A percentile compares a stretch with the other conserved stretches of the same genome.
Conservation (phyloP, 2,888 invertebrate genomes). For the Nycteola revayana region DNA sequence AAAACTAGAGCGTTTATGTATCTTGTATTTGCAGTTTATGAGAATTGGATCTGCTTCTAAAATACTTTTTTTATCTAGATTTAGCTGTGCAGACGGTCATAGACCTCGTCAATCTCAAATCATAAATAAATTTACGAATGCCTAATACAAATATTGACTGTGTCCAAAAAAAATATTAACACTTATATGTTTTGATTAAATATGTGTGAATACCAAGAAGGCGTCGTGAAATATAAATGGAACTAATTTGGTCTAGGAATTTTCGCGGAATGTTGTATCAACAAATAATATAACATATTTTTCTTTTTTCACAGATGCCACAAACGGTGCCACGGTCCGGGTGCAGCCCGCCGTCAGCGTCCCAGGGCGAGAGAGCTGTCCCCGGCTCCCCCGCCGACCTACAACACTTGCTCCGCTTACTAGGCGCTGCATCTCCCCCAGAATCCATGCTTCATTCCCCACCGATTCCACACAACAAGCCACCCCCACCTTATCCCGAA, state of each 20-base stretch:
- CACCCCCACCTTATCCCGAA: constrained; percentile 69
- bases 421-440: constrained; percentile 76
- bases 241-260: too few species aligned
- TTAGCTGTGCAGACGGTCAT: constrained; percentile 8
- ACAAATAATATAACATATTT: constrained; percentile 17
- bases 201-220: too few species aligned
- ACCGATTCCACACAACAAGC: constrained; percentile 67
- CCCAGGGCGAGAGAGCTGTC: constrained; percentile 85
- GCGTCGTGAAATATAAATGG: too few species aligned
- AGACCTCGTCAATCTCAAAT: constrained; percentile 2
- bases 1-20: too few species aligned
- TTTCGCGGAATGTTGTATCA: too few species aligned
- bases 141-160: too few species aligned
- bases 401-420: constrained; percentile 69
- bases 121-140: too few species aligned
- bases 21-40: too few species aligned
- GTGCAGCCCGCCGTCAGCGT: constrained; percentile 88
- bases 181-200: too few species aligned
- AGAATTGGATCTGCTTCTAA: too few species aligned
- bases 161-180: too few species aligned
- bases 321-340: constrained; percentile 91
- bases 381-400: constrained; percentile 79
- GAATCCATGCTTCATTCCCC: constrained; percentile 75
- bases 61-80: too few species aligned
- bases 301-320: constrained; percentile 86